Base-by-base conservation (phyloP, 2,113 vertebrate species). In the Barnardius zonarius region DNA sequence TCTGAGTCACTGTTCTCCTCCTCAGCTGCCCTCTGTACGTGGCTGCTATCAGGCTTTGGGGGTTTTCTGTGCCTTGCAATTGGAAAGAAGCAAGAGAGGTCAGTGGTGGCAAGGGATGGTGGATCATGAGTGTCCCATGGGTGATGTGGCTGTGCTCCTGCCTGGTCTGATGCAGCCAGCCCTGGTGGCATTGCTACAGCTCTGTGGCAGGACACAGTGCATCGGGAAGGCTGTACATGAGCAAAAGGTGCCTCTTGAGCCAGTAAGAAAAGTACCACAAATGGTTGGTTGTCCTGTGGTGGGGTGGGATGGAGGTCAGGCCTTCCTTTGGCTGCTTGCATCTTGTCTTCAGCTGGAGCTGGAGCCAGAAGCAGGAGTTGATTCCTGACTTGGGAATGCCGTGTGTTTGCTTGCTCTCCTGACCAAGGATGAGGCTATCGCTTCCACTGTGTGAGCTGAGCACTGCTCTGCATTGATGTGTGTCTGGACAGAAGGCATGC, bases 1-100 rank as follows among this genome's bases (percentile, higher is more conserved):
- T 73, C 91, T 93, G 96, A 96, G 93, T 95, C 96, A 87, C 74
- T n/a, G 17, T 61, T 30, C 86, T 76, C 17, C 81, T 82, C 76
- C 95, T 62, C 93, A 72, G 89, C 79, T 54, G 85, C 81, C 48
- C 92, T 43, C 4, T 0, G 51, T 57, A 30, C 30, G 9, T 4
- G 73, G 64, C 57, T 5, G 0, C 9, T 8, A 14, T 7, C n/a
- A 39, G 54, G 37, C 75, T 75, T 59, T 27, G 55, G 91, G 91
- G 75, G 19, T 3, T 90, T 90, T 82, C 88, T 15, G 0, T 9
- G 11, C 11, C 82, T 76, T 69, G 78, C 59, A 35, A 1, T 11
- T 72, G 46, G 83, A 57, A 89, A 48, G 67, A 37, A 78, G 49
- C 41, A 31, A 44, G 68, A 52, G 3, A 22, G 69, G 59, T 14